Base-by-base conservation (phyloP, 2,888 invertebrate genomes). In the Ophraella communa region DNA sequence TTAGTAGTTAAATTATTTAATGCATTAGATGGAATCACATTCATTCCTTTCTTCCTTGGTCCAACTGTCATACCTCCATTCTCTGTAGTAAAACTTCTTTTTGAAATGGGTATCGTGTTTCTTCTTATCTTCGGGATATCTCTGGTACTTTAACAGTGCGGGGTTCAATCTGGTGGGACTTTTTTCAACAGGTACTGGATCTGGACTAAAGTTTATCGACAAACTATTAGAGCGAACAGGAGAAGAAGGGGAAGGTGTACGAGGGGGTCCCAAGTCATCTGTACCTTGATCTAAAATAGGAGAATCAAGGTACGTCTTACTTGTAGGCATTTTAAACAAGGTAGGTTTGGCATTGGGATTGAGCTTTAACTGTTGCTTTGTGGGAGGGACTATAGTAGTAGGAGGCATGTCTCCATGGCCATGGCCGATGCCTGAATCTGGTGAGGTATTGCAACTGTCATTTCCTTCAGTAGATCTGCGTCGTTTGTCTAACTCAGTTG, bases 401-500 rank as follows among this genome's bases (percentile, higher is more conserved):
- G 85, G 84, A 1, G 84, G 83, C 49, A 84, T 82, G 63, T 86
- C 85, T 62, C 87, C 87, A 65, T 85, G 84, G 61, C 88, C 87
- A 81, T 91, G 91, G 62, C 93, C 93, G 72, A 94, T 90, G 73
- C 94, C 94, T 51, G 91, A 92, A 83, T 94, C 94, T 10, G 94
- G 94, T 71, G 93, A 93, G 52, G 94, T 94, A 81, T 93, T 93
- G 79, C 91, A 91, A 75, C 91, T 87, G 71, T 83, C 81, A 57
- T 85, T 88, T 74, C 91, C 92, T 82, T 94, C 94, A 0, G 91
- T 90, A 42, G 93, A 93, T 66, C 93, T 87, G 64, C 94, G 88
- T 78, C 94, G 89, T 83, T 94, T 91, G 80, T 93, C 95, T 80
- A 95, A 86, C 78, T 96, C 96, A 14, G 94, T 95, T 7, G 95